phyloP scores from a whole-genome alignment of 64 coral and sea anemone species.

The Actinia tenebrosa region DNA sequence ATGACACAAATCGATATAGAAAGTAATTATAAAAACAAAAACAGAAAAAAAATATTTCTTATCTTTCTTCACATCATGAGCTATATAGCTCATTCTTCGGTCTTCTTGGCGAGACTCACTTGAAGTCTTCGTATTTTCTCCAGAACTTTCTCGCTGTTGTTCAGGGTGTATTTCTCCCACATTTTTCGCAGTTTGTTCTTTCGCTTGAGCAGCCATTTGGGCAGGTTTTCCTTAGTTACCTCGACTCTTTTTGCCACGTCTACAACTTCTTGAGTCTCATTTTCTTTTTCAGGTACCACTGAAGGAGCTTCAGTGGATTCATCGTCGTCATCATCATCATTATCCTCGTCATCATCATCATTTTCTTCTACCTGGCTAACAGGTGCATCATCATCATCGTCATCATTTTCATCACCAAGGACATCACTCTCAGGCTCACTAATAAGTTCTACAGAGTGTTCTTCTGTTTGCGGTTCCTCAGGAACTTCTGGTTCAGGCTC shows the following conservation, averaged over 20 bases:
- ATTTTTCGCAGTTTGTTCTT: slow-evolving; percentile 3
- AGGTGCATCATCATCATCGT: background rate
- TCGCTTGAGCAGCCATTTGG: slow-evolving; percentile 12
- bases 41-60: background rate
- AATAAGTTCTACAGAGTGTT: too few relatives aligned
- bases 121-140: background rate
- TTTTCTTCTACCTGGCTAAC: background rate
- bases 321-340: background rate
- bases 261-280: background rate
- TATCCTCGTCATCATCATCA: background rate
- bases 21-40: background rate
- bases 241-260: background rate
- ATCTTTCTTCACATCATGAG: background rate
- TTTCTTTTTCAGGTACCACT: background rate
- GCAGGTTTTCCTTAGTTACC: background rate
- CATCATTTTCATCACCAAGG: background rate
- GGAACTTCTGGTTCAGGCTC: background rate
- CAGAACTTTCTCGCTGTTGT: slow-evolving; percentile 2
- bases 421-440: background rate
- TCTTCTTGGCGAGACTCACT: background rate
- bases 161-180: background rate
- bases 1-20: background rate
- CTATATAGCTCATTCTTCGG: background rate
- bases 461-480: too few relatives aligned
- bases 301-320: background rate